Conservation (phyloP, 1,140 invertebrate genomes). For the Radopholus similis region DNA sequence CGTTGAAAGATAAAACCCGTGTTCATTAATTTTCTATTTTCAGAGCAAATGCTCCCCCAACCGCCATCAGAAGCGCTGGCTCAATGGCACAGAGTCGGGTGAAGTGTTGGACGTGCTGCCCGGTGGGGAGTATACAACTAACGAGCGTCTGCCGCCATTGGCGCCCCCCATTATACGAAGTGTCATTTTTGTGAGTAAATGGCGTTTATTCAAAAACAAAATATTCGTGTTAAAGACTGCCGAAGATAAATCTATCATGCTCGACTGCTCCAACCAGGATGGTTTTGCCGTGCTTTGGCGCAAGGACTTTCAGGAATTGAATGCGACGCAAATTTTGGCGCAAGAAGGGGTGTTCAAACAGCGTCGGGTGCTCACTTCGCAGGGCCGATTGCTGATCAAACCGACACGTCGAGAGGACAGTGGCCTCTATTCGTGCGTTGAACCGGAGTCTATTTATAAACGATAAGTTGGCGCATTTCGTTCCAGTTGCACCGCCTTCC, state of each 20-base stretch:
- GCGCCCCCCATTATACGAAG: slow-evolving; percentile 16
- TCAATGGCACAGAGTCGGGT: background rate
- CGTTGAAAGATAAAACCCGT: too few relatives aligned
- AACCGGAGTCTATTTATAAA: background rate
- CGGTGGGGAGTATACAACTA: background rate
- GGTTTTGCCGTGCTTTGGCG: slow-evolving; percentile 1
- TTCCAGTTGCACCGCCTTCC: background rate
- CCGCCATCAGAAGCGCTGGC: background rate
- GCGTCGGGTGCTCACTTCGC: background rate
- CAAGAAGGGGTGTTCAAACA: background rate
- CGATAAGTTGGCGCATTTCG: background rate
- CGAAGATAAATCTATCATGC: background rate
- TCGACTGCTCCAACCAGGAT: slow-evolving; percentile 16
- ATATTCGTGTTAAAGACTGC: background rate
- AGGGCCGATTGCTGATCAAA: background rate
- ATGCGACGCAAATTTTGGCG: background rate
- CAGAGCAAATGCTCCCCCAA: background rate
- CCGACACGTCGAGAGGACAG: background rate
- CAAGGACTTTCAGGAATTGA: background rate
- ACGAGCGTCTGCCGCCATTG: slow-evolving; percentile 6
- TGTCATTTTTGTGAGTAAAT: slow-evolving; percentile 8
- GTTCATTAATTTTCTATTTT: background rate
- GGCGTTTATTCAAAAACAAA: background rate
- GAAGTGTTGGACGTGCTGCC: slow-evolving; percentile 9
- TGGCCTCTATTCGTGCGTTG: slow-evolving; percentile 13